These are phyloP conservation scores for Chymomyza amoena DNA, from an alignment of 2,888 invertebrate genomes.

Conservation along the genomic window DNA sequence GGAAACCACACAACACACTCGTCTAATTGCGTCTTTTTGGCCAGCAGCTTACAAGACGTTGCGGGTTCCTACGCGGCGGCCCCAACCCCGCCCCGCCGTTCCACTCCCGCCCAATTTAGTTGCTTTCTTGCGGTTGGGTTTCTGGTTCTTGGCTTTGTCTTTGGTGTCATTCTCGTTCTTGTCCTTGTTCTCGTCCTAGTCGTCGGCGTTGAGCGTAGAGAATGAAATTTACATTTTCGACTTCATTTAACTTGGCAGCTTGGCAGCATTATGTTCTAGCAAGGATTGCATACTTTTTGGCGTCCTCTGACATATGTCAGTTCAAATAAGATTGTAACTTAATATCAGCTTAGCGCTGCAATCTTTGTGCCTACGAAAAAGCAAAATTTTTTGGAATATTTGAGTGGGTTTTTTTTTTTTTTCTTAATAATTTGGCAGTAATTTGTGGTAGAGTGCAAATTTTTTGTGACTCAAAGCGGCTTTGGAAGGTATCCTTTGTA, in stretches of 20 bases:
- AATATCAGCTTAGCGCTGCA: slow-evolving; percentile 25
- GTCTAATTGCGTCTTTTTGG: slow-evolving; percentile 55
- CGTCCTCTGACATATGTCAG: slow-evolving; percentile 38
- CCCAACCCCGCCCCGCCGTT: no score
- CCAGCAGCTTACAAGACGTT: slow-evolving; percentile 46
- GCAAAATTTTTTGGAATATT: no score
- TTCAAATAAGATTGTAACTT: slow-evolving; percentile 60
- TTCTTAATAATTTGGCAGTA: no score
- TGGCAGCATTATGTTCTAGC: background rate
- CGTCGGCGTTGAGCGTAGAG: slow-evolving; percentile 8
- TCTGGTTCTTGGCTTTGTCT: slow-evolving; percentile 15
- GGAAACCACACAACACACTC: background rate
- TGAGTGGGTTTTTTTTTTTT: no score
- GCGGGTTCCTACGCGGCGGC: slow-evolving; percentile 26
- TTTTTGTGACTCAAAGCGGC: no score
- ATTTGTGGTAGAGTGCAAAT: no score
- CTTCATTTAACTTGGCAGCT: slow-evolving; percentile 66
- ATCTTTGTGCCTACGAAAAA: background rate
- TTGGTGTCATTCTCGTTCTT: slow-evolving; percentile 14
- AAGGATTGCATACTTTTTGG: slow-evolving; percentile 27
- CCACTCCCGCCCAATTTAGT: background rate
- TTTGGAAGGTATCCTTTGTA: no score
- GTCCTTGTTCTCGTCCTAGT: slow-evolving; percentile 3
- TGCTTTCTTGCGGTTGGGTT: background rate
- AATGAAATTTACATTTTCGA: slow-evolving; percentile 70